These are phyloP conservation scores for Agrochola lota DNA, from an alignment of 2,888 invertebrate species.

Conservation along the genomic window DNA sequence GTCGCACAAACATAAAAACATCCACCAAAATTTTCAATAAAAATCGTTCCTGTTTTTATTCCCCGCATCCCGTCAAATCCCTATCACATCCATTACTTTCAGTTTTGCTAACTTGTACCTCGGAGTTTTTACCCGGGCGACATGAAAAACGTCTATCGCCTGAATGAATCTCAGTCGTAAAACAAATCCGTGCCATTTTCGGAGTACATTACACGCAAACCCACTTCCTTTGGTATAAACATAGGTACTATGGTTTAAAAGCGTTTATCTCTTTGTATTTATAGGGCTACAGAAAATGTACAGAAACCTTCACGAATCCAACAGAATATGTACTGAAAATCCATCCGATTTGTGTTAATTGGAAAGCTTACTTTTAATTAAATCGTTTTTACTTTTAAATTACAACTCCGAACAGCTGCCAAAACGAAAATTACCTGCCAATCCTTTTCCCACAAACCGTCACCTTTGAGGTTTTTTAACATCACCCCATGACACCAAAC, in stretches of 20 bases:
- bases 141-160: conserved; percentile 70
- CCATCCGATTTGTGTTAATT: not conserved
- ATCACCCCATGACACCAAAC: conserved; percentile 59
- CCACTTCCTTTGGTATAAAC: conserved; percentile 61
- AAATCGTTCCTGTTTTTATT: conserved; percentile 51
- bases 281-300: not conserved
- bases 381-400: not conserved
- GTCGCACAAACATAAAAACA: not conserved
- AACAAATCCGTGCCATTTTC: conserved; percentile 68
- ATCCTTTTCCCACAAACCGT: conserved; percentile 18
- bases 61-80: conserved; percentile 51
- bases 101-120: conserved; percentile 67
- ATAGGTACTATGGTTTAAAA: conserved; percentile 55
- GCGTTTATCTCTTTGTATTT: conserved; percentile 52
- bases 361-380: not conserved
- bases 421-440: conserved; percentile 11
- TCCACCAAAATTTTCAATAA: conserved; percentile 24
- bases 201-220: conserved; percentile 68
- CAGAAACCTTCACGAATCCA: not conserved
- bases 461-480: conserved; percentile 42
- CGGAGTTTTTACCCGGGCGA: conserved; percentile 61
- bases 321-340: not conserved
- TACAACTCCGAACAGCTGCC: not conserved
- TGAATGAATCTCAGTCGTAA: conserved; percentile 68
- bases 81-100: conserved; percentile 67